Evolutionary conservation across 2,113 vertebrate species (phyloP), one percentile per base, ranked within the genome.

Genomic region (Cercocebus atys): DNA sequence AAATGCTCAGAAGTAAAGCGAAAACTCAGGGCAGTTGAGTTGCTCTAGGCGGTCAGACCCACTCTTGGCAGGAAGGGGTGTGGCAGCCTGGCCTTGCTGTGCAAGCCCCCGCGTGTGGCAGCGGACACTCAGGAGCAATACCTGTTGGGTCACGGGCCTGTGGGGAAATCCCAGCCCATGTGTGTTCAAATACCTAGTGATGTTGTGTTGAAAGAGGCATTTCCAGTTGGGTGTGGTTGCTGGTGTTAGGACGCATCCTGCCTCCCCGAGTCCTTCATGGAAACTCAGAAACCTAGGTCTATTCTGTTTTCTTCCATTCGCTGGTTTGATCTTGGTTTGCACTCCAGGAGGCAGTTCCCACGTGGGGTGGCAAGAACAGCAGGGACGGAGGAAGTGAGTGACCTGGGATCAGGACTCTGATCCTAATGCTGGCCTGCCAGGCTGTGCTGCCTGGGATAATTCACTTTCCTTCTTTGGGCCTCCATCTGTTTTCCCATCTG

Each of bases 141-240:
- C n/a, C n/a, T 73, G 70, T 96, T 92, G 95, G 88, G 95, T 59
- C 95, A 97, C 0, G 9, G 32, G 52, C 61, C 52, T 79, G 13
- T 78, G 93, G 27, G 61, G 96, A 72, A 93, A 90, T 22, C 68
- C 0, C 0, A 0, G 57, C 59, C 73, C 50, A 14, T 38, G 72
- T 86, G 68, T 96, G 92, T 88, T 83, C 73, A 82, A 95, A 79
- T 40, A 40, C 52, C 40, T 35, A 66, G 50, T 20, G 12, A 61
- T 55, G 80, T 70, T 90, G 88, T 96, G 95, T 97, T 61, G 96
- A 64, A 95, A 95, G 0, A 35, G 13, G 4, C 38, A 20, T 76
- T 89, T 40, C 68, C 5, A 25, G 17, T 8, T 0, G n/a, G 64
- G 40, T 25, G 64, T 9, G 32, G 83, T 30, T 72, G 50, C 73